These are phyloP conservation scores for Phlogophora meticulosa DNA, from an alignment of 2,888 invertebrate species.

Conservation along the genomic window DNA sequence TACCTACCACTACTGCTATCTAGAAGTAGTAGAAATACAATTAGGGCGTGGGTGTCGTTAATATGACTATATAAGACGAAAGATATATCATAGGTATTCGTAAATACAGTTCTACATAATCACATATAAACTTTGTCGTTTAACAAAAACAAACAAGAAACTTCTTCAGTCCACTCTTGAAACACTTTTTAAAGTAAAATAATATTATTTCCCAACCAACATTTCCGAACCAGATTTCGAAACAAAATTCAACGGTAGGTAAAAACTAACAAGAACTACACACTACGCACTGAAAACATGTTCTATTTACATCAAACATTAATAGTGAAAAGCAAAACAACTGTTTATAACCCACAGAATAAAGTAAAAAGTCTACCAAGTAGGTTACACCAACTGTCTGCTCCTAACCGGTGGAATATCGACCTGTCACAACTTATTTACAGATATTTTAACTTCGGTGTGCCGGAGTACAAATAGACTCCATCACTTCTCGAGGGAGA, in stretches of 20 bases:
- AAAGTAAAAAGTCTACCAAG: slow-evolving; percentile 20
- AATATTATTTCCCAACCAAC: neutral
- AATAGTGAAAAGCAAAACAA: slow-evolving; percentile 7
- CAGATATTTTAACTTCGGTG: slow-evolving; percentile 49
- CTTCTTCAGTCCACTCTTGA: neutral
- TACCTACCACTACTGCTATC: neutral
- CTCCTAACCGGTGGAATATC: slow-evolving; percentile 23
- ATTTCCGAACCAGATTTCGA: neutral
- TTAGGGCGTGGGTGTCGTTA: too few species aligned
- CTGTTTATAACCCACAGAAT: slow-evolving; percentile 31
- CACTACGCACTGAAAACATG: slow-evolving; percentile 9
- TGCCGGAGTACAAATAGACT: slow-evolving; percentile 43
- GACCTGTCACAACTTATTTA: slow-evolving; percentile 56
- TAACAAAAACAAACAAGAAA: slow-evolving; percentile 18
- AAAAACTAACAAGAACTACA: slow-evolving; percentile 6
- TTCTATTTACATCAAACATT: neutral
- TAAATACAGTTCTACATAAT: too few species aligned
- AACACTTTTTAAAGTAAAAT: slow-evolving; percentile 20
- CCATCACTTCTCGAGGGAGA: slow-evolving; percentile 40
- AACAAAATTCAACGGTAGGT: slow-evolving; percentile 17
- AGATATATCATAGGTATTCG: too few species aligned
- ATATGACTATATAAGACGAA: too few species aligned
- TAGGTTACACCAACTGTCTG: slow-evolving; percentile 13
- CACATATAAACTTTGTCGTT: slow-evolving; percentile 4
- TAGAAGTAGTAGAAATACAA: neutral